Evolutionary conservation across 2,888 invertebrate genomes (phyloP), one percentile per base, ranked within the genome.

Genomic region (Elysia crispata): DNA sequence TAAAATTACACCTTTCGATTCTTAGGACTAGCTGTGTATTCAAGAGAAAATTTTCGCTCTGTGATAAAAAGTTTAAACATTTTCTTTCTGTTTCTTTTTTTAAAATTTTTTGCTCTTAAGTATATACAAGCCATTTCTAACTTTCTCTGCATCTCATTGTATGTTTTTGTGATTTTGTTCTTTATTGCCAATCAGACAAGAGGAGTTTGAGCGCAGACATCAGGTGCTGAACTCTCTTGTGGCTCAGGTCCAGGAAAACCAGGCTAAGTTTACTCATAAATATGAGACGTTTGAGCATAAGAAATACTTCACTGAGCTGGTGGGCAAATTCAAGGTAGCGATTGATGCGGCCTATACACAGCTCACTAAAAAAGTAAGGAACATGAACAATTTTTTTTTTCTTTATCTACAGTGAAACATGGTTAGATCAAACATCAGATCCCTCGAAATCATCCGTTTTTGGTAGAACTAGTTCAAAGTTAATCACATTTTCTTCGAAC

Each of bases 231-330:
- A 82, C 11, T 81, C 82, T 25, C 69, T 84, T 74, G 77, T 80
- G 1, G 67, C 67, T 13, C 83, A 85, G 13, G 80, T 86, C 0
- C 76, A 74, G 20, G 60, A 70, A 20, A 77, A 81, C 8, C 81
- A 76, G 49, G 49, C 78, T 18, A 83, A 81, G n/a, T 66, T 85
- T 25, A 77, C 82, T 66, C n/a, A 70, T 0, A 74, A 75, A 1
- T 75, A 81, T 13, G 79, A 81, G 1, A 30, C 60, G 6, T 86
- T 82, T 60, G 79, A 77, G n/a, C 81, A 83, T 79, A 85, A 79
- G 31, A 60, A 80, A 15, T 30, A 76, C 11, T 66, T 87, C n/a
- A 79, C 85, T 11, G 86, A 86, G 57, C 79, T 79, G 18, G 82
- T 82, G 1, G 84, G 83, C 62, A 85, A 85, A 41, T 83, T 84